Evolutionary conservation across 92 coral and sea anemone genomes (phyloP).

Genomic region (Zoanthus sociatus): DNA sequence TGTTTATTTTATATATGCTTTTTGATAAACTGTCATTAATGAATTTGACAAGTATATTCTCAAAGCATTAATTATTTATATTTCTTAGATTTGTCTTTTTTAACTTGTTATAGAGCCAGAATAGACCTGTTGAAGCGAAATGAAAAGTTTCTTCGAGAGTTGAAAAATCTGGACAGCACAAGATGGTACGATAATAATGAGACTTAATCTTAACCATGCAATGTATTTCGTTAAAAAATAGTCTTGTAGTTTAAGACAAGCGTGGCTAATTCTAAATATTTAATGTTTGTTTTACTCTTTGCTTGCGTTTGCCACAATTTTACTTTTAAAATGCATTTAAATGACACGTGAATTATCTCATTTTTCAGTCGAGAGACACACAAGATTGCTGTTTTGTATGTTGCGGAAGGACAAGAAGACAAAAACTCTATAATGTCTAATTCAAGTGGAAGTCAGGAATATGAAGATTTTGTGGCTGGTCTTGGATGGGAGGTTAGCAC

Average conservation of each 20-base stretch:
- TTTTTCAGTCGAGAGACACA: constrained; percentile 93
- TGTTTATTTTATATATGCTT: not conserved
- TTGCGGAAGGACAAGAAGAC: constrained; percentile 97
- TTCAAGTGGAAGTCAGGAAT: constrained; percentile 88
- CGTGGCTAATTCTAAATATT: too few species aligned
- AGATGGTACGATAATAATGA: constrained; percentile 70
- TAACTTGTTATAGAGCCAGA: constrained; percentile 65
- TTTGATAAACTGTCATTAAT: not conserved
- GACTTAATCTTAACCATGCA: too few species aligned
- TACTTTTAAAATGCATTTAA: not conserved
- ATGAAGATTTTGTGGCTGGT: constrained; percentile 97
- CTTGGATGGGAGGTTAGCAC: constrained; percentile 93
- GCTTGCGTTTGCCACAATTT: not conserved
- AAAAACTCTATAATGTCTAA: constrained; percentile 96
- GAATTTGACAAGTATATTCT: too few species aligned
- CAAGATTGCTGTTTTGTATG: constrained; percentile 95
- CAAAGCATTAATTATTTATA: too few species aligned
- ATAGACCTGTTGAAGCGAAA: constrained; percentile 89
- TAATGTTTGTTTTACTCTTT: not conserved
- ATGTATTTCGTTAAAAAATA: too few species aligned
- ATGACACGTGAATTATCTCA: not conserved
- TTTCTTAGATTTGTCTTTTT: not conserved
- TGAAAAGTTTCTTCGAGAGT: constrained; percentile 91
- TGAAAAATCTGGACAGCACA: constrained; percentile 91
- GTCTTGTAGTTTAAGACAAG: too few species aligned